Conservation (phyloP, 2,113 vertebrate species). For the Rhinoderma darwinii region DNA sequence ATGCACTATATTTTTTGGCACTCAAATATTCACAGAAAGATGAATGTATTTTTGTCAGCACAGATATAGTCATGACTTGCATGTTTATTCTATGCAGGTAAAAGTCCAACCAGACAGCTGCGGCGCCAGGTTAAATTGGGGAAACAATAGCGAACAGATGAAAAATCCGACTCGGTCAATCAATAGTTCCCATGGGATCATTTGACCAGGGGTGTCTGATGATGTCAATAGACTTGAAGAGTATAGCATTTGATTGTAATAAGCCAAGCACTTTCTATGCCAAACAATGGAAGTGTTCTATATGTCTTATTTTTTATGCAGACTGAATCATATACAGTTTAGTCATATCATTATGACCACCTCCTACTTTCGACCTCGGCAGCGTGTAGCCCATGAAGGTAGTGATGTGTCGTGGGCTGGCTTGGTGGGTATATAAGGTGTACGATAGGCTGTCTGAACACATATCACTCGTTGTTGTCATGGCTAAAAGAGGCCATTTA, state of each 20-base stretch:
- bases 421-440: too few species aligned
- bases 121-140: not conserved
- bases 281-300: not conserved
- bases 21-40: not conserved
- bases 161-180: not conserved
- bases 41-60: not conserved
- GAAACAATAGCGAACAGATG: not conserved
- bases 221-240: not conserved
- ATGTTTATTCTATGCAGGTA: not conserved
- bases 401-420: too few species aligned
- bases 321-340: not conserved
- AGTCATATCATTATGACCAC: too few species aligned
- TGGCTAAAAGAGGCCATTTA: too few species aligned
- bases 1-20: constrained; percentile 12
- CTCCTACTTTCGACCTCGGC: too few species aligned
- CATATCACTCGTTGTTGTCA: too few species aligned
- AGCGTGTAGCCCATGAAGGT: too few species aligned
- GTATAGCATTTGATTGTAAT: not conserved
- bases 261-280: not conserved
- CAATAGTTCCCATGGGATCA: not conserved
- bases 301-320: not conserved
- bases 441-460: too few species aligned
- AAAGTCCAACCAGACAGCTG: not conserved
- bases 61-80: not conserved
- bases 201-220: not conserved